These are phyloP conservation scores for Phrynocephalus forsythii DNA, from an alignment of 2,797 vertebrate species.

Conservation along the genomic window DNA sequence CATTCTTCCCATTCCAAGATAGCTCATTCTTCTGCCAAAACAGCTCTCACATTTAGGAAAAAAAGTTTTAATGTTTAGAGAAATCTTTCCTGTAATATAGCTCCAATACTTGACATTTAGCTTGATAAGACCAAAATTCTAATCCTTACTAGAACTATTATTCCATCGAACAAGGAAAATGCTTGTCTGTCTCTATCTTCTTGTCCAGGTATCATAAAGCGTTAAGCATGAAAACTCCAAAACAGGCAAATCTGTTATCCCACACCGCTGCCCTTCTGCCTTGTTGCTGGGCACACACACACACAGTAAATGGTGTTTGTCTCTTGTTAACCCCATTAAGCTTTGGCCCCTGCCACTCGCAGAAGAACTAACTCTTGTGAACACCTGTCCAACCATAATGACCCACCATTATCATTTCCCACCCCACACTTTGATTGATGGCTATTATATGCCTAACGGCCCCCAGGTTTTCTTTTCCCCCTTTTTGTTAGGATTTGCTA, in stretches of 20 bases:
- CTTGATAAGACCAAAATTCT: background rate
- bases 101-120: background rate
- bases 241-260: slow-evolving; percentile 44
- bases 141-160: background rate
- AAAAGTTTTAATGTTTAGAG: too few relatives aligned
- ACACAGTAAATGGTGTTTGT: slow-evolving; percentile 58
- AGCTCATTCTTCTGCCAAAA: too few relatives aligned
- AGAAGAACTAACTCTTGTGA: slow-evolving; percentile 64
- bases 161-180: background rate
- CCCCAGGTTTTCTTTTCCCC: slow-evolving; percentile 61
- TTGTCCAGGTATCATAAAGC: slow-evolving; percentile 38
- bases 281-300: slow-evolving; percentile 56
- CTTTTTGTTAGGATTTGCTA: slow-evolving; percentile 83
- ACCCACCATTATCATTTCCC: slow-evolving; percentile 72
- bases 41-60: too few relatives aligned
- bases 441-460: slow-evolving; percentile 75
- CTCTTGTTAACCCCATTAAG: slow-evolving; percentile 64
- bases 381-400: slow-evolving; percentile 73
- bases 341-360: slow-evolving; percentile 63
- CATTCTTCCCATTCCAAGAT: too few relatives aligned
- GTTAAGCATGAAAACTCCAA: slow-evolving; percentile 43
- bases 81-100: too few relatives aligned
- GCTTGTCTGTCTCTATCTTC: background rate
- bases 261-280: slow-evolving; percentile 58
- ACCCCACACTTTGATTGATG: slow-evolving; percentile 77